phyloP scores from a whole-genome alignment of 1,140 invertebrate genomes.

The Asbolus verrucosus region DNA sequence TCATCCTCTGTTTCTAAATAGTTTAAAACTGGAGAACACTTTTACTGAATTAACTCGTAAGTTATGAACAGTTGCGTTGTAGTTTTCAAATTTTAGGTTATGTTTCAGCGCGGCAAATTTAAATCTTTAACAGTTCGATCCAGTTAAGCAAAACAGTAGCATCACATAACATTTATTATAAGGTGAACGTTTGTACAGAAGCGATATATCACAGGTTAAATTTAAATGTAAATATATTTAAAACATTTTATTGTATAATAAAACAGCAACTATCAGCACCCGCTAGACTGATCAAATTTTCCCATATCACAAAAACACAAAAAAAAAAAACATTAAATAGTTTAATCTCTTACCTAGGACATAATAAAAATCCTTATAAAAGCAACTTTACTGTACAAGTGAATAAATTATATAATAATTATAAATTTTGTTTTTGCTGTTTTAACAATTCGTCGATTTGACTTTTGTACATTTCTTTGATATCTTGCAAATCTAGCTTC shows the following conservation, averaged over 20 bases:
- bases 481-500: slow-evolving; percentile 89
- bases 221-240: slow-evolving; percentile 12
- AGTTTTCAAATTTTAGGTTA: background rate
- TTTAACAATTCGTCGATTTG: slow-evolving; percentile 84
- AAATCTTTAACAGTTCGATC: too few species aligned
- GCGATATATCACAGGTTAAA: slow-evolving; percentile 30
- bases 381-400: slow-evolving; percentile 32
- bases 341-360: slow-evolving; percentile 21
- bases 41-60: too few species aligned
- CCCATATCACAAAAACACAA: slow-evolving; percentile 24
- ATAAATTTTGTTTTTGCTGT: slow-evolving; percentile 56
- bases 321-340: slow-evolving; percentile 11
- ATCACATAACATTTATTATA: slow-evolving; percentile 24
- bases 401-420: slow-evolving; percentile 19
- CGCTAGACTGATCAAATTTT: slow-evolving; percentile 5
- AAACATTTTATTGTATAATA: too few species aligned
- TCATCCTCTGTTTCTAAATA: too few species aligned
- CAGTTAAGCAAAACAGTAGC: slow-evolving; percentile 1
- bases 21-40: too few species aligned
- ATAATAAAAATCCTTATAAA: slow-evolving; percentile 33
- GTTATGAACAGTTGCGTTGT: too few species aligned
- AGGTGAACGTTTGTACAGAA: slow-evolving; percentile 16
- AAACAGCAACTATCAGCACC: slow-evolving; percentile 29
- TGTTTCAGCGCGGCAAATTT: background rate
- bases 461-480: slow-evolving; percentile 95